phyloP scores from a whole-genome alignment of 2,888 invertebrate genomes.

The Andrena camellia region DNA sequence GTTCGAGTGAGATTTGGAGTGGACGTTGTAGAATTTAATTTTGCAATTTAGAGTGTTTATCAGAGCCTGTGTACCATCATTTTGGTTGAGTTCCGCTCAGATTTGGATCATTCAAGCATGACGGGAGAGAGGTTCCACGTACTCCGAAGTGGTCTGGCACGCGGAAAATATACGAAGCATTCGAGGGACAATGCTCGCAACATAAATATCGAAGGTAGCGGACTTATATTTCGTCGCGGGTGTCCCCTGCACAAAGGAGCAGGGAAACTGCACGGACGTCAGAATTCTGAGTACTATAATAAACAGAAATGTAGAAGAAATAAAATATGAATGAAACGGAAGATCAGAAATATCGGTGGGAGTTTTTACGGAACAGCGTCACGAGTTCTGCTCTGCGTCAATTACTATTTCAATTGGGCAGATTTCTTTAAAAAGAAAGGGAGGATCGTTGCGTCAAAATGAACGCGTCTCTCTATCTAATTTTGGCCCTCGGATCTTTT shows the following conservation, averaged over 20 bases:
- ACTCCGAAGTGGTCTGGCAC: conserved; percentile 20
- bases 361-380: conserved; percentile 9
- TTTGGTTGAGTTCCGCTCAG: conserved; percentile 32
- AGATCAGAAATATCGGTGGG: background rate
- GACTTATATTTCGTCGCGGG: conserved; percentile 20
- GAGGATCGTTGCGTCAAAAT: background rate
- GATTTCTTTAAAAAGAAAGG: conserved; percentile 18
- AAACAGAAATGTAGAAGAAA: background rate
- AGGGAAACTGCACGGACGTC: conserved; percentile 11
- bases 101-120: conserved; percentile 50
- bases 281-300: conserved; percentile 12
- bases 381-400: background rate
- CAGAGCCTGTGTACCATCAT: conserved; percentile 24
- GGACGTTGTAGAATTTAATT: background rate
- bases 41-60: too few species aligned
- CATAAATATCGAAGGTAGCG: conserved; percentile 30
- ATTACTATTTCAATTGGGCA: conserved; percentile 25
- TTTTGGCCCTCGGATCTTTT: conserved; percentile 39
- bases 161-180: conserved; percentile 43
- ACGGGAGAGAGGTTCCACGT: conserved; percentile 19
- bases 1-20: background rate
- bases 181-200: conserved; percentile 20
- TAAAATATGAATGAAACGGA: background rate
- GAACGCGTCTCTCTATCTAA: conserved; percentile 30
- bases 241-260: background rate